A percentile compares a stretch with the other conserved stretches of the same genome.
These are phyloP conservation scores for Geophilus truncorum DNA, from an alignment of 2,888 invertebrate genomes.

Conservation along the genomic window DNA sequence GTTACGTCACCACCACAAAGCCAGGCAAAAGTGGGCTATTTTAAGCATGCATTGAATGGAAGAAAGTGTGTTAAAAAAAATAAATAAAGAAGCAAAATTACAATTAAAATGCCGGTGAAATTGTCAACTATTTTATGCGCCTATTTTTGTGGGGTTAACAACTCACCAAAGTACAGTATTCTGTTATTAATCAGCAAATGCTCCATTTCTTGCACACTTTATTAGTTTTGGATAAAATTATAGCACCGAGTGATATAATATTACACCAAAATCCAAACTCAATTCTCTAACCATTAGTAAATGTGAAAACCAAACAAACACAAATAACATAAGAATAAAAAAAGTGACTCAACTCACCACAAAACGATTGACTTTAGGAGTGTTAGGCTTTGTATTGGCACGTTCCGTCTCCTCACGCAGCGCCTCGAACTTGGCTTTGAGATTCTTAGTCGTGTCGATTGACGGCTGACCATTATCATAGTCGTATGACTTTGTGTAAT, in stretches of 20 bases:
- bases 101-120: background rate
- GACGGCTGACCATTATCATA: constrained; percentile 47
- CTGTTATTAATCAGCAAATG: too few species aligned
- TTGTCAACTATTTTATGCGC: background rate
- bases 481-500: constrained; percentile 41
- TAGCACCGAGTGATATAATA: background rate
- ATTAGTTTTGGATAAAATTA: background rate
- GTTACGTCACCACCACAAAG: constrained; percentile 28
- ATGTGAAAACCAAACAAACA: background rate
- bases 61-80: background rate
- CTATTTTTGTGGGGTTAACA: constrained; percentile 3
- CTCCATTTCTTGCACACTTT: too few species aligned
- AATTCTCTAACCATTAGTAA: background rate
- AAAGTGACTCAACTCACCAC: constrained; percentile 63
- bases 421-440: constrained; percentile 82
- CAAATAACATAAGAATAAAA: background rate
- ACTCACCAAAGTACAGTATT: background rate
- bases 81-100: too few species aligned
- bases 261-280: background rate
- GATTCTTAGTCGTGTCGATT: constrained; percentile 70
- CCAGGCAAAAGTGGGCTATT: background rate
- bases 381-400: constrained; percentile 50
- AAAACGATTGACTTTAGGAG: constrained; percentile 75
- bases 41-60: background rate
- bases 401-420: constrained; percentile 57